Conservation (phyloP, 2,113 vertebrate genomes). For the Pelmatolapia mariae region DNA sequence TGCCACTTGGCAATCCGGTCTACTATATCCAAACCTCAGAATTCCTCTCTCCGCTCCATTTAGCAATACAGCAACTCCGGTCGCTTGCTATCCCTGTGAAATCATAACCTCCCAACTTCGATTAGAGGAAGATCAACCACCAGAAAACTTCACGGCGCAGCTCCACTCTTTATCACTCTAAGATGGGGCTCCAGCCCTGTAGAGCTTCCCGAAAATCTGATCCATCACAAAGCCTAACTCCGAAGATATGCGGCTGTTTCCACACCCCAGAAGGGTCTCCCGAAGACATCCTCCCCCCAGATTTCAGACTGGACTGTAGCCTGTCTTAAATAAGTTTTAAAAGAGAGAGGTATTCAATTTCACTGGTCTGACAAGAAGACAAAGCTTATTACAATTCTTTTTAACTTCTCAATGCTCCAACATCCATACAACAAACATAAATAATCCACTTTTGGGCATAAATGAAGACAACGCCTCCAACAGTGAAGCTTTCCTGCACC, state of each 20-base stretch:
- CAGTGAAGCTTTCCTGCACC: background rate
- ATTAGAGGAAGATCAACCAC: background rate
- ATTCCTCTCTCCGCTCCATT: background rate
- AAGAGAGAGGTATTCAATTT: background rate
- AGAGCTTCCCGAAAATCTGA: background rate
- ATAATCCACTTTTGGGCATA: background rate
- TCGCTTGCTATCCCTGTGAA: background rate
- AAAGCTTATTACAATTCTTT: background rate
- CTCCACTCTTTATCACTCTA: background rate
- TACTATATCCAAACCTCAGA: background rate
- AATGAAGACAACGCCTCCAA: background rate
- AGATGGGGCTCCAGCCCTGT: background rate
- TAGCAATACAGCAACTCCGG: background rate
- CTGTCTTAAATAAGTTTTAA: background rate
- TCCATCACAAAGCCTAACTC: background rate
- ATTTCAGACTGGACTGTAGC: background rate
- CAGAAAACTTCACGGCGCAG: background rate
- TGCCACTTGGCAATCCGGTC: background rate
- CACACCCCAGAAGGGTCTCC: background rate
- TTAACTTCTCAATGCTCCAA: background rate
- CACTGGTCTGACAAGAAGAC: background rate
- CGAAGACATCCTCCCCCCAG: background rate
- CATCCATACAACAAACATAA: background rate
- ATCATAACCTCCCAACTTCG: background rate
- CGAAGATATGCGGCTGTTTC: background rate